Percentiles rank a stretch among this genome's conserved stretches.
These are phyloP conservation scores for Drosophila kohkoa DNA, from an alignment of 1,140 invertebrate genomes.

Conservation along the genomic window DNA sequence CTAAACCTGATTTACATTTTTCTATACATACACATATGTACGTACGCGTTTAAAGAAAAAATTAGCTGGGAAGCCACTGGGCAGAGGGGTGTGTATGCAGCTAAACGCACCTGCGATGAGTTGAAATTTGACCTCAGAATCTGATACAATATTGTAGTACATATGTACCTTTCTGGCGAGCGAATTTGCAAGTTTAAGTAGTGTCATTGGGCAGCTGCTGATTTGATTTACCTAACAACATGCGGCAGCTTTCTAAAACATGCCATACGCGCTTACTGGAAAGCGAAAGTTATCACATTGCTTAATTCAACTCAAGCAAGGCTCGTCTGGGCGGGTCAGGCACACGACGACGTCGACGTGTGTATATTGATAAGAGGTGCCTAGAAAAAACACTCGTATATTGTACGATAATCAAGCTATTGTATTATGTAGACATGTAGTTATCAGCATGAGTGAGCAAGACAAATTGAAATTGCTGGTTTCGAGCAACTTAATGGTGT, in stretches of 20 bases:
- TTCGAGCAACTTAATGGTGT: conserved; percentile 47
- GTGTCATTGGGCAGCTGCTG: conserved; percentile 54
- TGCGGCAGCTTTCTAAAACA: conserved; percentile 39
- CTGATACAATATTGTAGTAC: background rate
- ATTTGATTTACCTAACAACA: conserved; percentile 18
- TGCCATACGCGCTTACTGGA: conserved; percentile 25
- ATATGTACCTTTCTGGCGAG: background rate
- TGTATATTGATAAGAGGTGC: conserved; percentile 50
- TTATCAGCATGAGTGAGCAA: conserved; percentile 53
- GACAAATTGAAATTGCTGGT: conserved; percentile 51
- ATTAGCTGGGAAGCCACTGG: background rate
- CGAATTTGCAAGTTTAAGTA: conserved; percentile 69
- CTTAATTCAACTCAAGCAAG: conserved; percentile 5
- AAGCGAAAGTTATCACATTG: conserved; percentile 68
- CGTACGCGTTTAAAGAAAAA: background rate
- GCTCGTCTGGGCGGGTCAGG: conserved; percentile 12
- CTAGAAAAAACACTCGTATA: conserved; percentile 10
- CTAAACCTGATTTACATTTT: background rate
- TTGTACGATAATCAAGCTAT: conserved; percentile 41
- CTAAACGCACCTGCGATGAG: conserved; percentile 10
- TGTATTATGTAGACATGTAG: conserved; percentile 31
- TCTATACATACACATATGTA: background rate
- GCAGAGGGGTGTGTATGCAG: too few species aligned
- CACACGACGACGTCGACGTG: conserved; percentile 13
- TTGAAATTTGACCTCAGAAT: conserved; percentile 68